Conservation (phyloP, 1,140 invertebrate species). For the Drosophila elegans region DNA sequence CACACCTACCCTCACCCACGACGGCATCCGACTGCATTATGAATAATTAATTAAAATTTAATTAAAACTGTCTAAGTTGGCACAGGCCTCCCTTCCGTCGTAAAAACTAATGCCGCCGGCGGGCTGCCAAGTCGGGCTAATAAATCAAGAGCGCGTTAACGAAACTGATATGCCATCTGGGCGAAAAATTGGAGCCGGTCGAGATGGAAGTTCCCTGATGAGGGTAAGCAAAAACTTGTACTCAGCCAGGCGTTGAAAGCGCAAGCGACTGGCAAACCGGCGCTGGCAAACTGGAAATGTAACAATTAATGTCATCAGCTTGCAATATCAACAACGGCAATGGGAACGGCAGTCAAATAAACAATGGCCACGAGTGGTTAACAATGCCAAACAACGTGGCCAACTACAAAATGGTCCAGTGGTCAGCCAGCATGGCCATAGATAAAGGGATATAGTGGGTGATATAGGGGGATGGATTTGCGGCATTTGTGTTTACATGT, state of each 20-base stretch:
- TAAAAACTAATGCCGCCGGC: conserved; percentile 27
- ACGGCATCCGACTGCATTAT: conserved; percentile 30
- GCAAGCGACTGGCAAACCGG: conserved; percentile 24
- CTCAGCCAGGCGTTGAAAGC: conserved; percentile 42
- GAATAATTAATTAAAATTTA: conserved; percentile 78
- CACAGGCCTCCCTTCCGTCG: conserved; percentile 24
- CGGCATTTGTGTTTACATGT: conserved; percentile 61
- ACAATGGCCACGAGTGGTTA: conserved; percentile 68
- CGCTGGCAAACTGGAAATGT: conserved; percentile 53
- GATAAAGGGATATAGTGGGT: conserved; percentile 3
- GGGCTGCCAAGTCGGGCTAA: conserved; percentile 37
- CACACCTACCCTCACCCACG: background rate
- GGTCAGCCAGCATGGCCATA: conserved; percentile 36
- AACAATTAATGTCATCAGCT: conserved; percentile 77
- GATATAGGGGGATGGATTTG: background rate
- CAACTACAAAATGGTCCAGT: conserved; percentile 53
- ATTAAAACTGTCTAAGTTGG: conserved; percentile 70
- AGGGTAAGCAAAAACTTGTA: conserved; percentile 34
- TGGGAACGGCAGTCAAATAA: conserved; percentile 44
- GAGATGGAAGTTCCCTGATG: conserved; percentile 11
- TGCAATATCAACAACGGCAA: conserved; percentile 51
- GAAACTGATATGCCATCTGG: conserved; percentile 52
- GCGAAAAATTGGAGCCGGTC: background rate
- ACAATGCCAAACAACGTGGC: conserved; percentile 70
- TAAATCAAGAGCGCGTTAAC: conserved; percentile 61